Percentiles rank a stretch among this genome's conserved stretches.
Evolutionary conservation across 2,797 vertebrate species (phyloP).

Genomic region (Cichlasoma orientale): DNA sequence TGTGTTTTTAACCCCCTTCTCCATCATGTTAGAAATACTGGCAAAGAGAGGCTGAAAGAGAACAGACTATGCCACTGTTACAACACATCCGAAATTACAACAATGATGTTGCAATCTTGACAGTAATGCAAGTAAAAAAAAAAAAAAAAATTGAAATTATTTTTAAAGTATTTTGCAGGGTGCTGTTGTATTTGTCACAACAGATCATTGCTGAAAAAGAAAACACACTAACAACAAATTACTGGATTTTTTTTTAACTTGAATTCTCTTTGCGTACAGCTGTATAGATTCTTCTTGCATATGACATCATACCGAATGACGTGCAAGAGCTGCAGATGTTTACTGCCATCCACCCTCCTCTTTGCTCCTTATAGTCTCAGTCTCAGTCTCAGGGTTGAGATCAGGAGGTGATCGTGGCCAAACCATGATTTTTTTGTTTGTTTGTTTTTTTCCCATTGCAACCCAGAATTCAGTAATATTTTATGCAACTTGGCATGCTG

Average conservation of each 20-base stretch:
- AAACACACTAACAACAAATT: background rate
- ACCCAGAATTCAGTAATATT: too few species aligned
- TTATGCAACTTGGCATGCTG: too few species aligned
- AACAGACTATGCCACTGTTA: background rate
- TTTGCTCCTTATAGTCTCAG: too few species aligned
- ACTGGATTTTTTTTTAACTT: background rate
- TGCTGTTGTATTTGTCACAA: background rate
- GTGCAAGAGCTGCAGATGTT: too few species aligned
- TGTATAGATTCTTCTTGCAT: background rate
- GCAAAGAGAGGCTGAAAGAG: background rate
- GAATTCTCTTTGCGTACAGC: background rate
- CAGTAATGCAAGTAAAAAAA: background rate
- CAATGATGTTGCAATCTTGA: background rate
- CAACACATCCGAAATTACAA: background rate
- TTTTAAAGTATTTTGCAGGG: background rate
- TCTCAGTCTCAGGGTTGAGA: too few species aligned
- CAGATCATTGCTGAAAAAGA: background rate
- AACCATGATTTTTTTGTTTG: too few species aligned
- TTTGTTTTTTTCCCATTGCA: too few species aligned
- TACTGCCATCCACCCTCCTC: too few species aligned
- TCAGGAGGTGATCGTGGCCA: too few species aligned
- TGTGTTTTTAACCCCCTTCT: background rate
- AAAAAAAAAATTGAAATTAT: background rate
- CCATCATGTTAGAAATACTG: background rate
- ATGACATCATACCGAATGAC: background rate